Evolutionary conservation across 2,797 vertebrate species (phyloP).

Genomic region (Okamejei kenojei): DNA sequence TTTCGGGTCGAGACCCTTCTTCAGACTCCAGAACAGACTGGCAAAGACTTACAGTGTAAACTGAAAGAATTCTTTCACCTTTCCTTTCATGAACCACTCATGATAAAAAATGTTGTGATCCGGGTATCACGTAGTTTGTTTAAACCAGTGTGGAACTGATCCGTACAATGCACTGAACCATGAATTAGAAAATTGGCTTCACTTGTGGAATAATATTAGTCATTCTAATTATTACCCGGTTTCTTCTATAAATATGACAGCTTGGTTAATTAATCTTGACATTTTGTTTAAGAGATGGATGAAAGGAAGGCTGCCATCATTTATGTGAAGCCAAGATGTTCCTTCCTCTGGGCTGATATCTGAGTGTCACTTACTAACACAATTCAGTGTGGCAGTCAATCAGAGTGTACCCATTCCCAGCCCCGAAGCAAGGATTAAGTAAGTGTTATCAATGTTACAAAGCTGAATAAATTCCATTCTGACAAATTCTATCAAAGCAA

Average conservation of each 20-base stretch:
- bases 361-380: neutral
- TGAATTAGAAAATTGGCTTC: neutral
- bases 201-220: constrained; percentile 1
- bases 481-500: neutral
- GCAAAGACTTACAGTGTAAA: neutral
- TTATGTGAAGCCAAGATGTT: neutral
- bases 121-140: neutral
- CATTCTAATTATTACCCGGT: neutral
- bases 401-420: neutral
- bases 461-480: neutral
- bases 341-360: neutral
- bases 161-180: neutral
- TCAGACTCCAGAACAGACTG: neutral
- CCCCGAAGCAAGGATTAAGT: neutral
- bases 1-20: too few relatives aligned
- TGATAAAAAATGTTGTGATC: neutral
- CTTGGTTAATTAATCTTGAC: constrained; percentile 33
- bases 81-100: neutral
- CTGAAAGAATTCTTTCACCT: neutral
- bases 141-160: neutral
- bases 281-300: neutral
- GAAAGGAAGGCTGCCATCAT: neutral
- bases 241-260: neutral
- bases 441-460: neutral
- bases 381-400: too few relatives aligned